These are phyloP conservation scores for Exocentrus adspersus DNA, from an alignment of 2,888 invertebrate genomes.

Conservation along the genomic window DNA sequence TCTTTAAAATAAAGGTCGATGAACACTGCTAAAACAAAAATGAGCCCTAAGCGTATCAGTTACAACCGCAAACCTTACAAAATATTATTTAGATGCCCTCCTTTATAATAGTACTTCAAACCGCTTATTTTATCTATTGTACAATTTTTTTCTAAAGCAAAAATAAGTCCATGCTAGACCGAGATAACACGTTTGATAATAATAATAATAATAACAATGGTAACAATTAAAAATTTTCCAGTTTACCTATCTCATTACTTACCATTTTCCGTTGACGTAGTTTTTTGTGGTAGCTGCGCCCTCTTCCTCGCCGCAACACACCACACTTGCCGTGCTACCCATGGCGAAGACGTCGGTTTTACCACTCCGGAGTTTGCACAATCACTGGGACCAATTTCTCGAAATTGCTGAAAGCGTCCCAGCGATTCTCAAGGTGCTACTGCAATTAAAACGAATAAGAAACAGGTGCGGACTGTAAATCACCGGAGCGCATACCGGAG, in stretches of 20 bases:
- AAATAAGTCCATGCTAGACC: too few relatives aligned
- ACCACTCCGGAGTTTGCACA: slow-evolving; percentile 1
- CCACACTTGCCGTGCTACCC: slow-evolving; percentile 50
- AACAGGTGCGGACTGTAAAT: slow-evolving; percentile 1
- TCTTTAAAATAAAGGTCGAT: too few relatives aligned
- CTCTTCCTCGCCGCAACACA: slow-evolving; percentile 42
- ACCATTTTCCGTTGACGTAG: slow-evolving; percentile 5
- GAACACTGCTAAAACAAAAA: too few relatives aligned
- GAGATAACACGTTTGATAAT: too few relatives aligned
- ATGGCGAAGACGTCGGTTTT: slow-evolving; percentile 22
- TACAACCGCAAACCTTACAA: not conserved
- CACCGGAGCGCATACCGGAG: not conserved
- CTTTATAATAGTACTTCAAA: too few relatives aligned
- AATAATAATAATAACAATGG: too few relatives aligned
- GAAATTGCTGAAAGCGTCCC: slow-evolving; percentile 4
- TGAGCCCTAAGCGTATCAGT: not conserved
- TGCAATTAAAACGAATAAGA: slow-evolving; percentile 17
- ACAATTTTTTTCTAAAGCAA: too few relatives aligned
- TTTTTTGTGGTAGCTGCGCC: slow-evolving; percentile 11
- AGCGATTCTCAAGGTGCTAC: slow-evolving; percentile 27
- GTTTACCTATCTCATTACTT: slow-evolving; percentile 13
- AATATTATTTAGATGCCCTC: not conserved
- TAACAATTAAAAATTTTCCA: too few relatives aligned
- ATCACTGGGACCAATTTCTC: slow-evolving; percentile 8
- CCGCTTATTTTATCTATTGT: too few relatives aligned